Conservation (phyloP, 2,888 invertebrate genomes). For the Drosophila subquinaria region DNA sequence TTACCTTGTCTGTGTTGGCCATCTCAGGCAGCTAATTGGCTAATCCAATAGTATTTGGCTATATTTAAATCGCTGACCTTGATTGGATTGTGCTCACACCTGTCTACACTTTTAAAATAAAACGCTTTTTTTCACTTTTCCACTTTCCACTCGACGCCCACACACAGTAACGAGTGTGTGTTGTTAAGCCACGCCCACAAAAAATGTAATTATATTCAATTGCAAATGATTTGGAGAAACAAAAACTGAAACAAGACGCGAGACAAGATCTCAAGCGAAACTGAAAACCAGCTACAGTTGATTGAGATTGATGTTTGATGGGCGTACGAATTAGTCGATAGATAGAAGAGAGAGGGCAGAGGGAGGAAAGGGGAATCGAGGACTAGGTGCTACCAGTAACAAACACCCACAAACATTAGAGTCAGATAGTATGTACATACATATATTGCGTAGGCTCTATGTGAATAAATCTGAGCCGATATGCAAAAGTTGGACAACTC, state of each 20-base stretch:
- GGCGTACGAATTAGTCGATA: constrained; percentile 7
- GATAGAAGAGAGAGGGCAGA: background rate
- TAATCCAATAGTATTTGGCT: constrained; percentile 12
- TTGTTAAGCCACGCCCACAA: constrained; percentile 42
- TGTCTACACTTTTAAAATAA: constrained; percentile 4
- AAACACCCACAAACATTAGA: constrained; percentile 44
- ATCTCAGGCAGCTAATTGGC: constrained; percentile 16
- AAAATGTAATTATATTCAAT: constrained; percentile 62
- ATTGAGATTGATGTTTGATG: constrained; percentile 64
- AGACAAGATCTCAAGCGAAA: constrained; percentile 63
- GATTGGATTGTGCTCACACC: constrained; percentile 22
- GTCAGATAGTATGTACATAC: background rate
- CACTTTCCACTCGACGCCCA: constrained; percentile 47
- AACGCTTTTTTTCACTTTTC: constrained; percentile 34
- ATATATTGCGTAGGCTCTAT: constrained; percentile 26
- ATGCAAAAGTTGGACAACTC: constrained; percentile 45
- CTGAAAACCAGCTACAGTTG: constrained; percentile 56
- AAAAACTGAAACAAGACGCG: constrained; percentile 30
- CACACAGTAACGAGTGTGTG: constrained; percentile 15
- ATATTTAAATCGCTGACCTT: constrained; percentile 33
- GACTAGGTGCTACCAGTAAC: background rate
- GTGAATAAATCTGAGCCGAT: constrained; percentile 33
- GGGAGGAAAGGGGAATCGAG: background rate
- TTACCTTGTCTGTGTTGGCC: no score
- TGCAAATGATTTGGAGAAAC: constrained; percentile 51